phyloP scores from a whole-genome alignment of 1,140 invertebrate species.

The Drosophila littoralis region DNA sequence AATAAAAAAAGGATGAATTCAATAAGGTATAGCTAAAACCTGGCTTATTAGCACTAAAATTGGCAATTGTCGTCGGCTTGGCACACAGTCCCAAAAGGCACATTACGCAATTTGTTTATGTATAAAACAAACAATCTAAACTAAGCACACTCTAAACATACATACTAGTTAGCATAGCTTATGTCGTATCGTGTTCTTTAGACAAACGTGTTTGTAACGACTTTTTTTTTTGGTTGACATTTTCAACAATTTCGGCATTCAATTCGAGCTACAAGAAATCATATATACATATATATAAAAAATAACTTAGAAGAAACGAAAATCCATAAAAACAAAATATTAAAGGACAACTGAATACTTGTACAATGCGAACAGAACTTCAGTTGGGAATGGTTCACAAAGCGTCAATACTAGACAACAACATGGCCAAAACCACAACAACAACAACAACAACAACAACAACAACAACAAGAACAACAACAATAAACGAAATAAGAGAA shows the following conservation, averaged over 20 bases:
- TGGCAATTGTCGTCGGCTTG: not conserved
- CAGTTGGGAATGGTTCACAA: not conserved
- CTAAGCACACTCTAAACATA: constrained; percentile 3
- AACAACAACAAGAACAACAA: constrained; percentile 28
- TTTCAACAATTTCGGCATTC: constrained; percentile 10
- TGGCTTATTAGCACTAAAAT: not conserved
- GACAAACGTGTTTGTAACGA: constrained; percentile 6
- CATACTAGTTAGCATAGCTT: constrained; percentile 17
- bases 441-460: constrained; percentile 29
- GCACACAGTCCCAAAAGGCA: not conserved
- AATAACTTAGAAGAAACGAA: not conserved
- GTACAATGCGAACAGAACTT: not conserved
- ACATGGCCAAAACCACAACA: constrained; percentile 21
- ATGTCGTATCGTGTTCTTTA: constrained; percentile 1
- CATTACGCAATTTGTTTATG: constrained; percentile 37
- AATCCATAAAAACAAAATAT: not conserved
- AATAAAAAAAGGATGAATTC: not conserved
- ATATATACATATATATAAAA: not conserved
- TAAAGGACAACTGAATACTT: constrained; percentile 8
- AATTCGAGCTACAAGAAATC: not conserved
- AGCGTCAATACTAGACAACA: constrained; percentile 5
- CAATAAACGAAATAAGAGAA: constrained; percentile 22
- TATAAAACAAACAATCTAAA: constrained; percentile 2
- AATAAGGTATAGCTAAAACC: not conserved
- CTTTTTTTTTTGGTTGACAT: constrained; percentile 8